Evolutionary conservation across 1,140 invertebrate species (phyloP).

Genomic region (Heliconius hermathena): DNA sequence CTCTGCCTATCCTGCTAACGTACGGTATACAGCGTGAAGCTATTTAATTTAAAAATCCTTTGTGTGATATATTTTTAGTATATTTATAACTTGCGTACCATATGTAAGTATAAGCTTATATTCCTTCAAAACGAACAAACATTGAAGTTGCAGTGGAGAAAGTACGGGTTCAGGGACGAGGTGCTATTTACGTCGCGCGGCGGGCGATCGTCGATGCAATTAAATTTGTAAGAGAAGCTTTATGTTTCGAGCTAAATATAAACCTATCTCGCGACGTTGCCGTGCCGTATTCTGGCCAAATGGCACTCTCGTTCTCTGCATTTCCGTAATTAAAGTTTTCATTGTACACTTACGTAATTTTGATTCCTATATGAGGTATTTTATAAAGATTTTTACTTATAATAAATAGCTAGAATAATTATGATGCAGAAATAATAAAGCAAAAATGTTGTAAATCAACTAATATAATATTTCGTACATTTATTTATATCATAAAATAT

Average conservation of each 20-base stretch:
- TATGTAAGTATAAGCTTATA: background rate
- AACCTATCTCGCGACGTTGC: slow-evolving; percentile 57
- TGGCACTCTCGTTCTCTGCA: slow-evolving; percentile 52
- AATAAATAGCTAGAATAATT: background rate
- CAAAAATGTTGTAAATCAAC: background rate
- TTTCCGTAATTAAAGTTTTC: slow-evolving; percentile 43
- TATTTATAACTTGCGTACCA: background rate
- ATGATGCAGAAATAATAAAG: background rate
- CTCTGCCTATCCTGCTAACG: no score
- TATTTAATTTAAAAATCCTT: no score
- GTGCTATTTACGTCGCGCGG: slow-evolving; percentile 74
- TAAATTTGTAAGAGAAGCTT: slow-evolving; percentile 78
- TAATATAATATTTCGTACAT: background rate
- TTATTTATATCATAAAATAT: background rate
- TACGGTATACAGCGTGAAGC: no score
- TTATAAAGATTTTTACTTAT: background rate
- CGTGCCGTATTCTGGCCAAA: slow-evolving; percentile 49
- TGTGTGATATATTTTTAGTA: background rate
- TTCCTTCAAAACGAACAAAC: background rate
- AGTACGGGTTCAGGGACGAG: slow-evolving; percentile 78
- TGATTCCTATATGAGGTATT: background rate
- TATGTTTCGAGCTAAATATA: slow-evolving; percentile 76
- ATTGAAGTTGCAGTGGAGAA: slow-evolving; percentile 52
- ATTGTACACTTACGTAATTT: background rate
- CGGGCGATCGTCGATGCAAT: slow-evolving; percentile 79